Evolutionary conservation across 2,797 vertebrate genomes (phyloP).

Genomic region (Chaunax sp.): DNA sequence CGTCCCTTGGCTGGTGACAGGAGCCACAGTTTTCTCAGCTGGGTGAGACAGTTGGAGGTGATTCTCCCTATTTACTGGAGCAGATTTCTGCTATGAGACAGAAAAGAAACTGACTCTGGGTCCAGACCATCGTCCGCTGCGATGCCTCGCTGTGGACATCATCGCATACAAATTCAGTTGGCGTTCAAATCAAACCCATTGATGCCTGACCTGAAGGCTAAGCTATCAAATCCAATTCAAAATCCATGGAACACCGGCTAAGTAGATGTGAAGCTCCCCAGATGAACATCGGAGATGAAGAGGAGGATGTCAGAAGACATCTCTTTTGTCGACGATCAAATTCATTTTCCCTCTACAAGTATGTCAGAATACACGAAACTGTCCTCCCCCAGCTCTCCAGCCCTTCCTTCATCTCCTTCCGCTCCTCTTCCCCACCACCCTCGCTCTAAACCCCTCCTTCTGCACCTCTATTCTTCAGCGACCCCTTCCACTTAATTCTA

Average conservation of each 20-base stretch:
- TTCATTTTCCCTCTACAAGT: constrained; percentile 1
- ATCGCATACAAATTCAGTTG: no score
- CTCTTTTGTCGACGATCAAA: constrained; percentile 1
- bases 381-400: constrained; percentile 60
- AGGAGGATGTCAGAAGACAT: background rate
- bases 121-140: no score
- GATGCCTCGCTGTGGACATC: no score
- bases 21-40: no score
- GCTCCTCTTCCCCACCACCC: constrained; percentile 57
- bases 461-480: constrained; percentile 36
- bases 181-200: background rate
- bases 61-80: no score
- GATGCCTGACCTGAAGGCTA: no score
- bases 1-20: no score
- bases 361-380: constrained; percentile 51
- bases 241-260: background rate
- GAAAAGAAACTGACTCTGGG: no score
- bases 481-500: constrained; percentile 34
- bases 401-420: constrained; percentile 45
- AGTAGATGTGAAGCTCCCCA: background rate
- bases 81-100: no score
- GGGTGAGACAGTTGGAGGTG: no score
- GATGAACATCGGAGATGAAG: no score
- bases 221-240: background rate
- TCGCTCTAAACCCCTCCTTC: constrained; percentile 44